Percentiles rank a stretch among this genome's conserved stretches.
These are phyloP conservation scores for Abscondita cerata DNA, from an alignment of 2,888 invertebrate genomes.

Conservation along the genomic window DNA sequence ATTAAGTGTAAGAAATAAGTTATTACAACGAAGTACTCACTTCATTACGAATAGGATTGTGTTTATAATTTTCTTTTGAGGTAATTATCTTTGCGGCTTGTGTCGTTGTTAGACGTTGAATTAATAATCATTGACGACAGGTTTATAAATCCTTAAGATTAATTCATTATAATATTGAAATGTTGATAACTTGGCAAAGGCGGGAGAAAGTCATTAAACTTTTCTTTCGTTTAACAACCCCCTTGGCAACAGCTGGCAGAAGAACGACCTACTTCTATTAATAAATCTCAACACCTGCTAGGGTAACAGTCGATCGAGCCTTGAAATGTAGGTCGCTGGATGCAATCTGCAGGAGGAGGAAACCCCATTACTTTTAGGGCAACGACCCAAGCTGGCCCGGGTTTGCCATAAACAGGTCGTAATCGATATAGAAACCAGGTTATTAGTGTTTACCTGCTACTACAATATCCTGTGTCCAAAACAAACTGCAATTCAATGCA, in stretches of 20 bases:
- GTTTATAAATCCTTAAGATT: no score
- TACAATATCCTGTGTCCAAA: neutral
- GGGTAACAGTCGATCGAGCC: slow-evolving; percentile 54
- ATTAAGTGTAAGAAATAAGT: no score
- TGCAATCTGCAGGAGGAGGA: slow-evolving; percentile 45
- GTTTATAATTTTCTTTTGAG: no score
- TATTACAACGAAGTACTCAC: no score
- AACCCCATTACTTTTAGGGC: slow-evolving; percentile 44
- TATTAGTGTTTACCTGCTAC: slow-evolving; percentile 39
- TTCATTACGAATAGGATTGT: no score
- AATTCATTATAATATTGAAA: no score
- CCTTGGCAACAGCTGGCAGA: slow-evolving; percentile 7
- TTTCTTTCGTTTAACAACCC: neutral
- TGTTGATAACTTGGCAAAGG: neutral
- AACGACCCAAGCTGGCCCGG: slow-evolving; percentile 50
- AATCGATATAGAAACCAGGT: slow-evolving; percentile 42
- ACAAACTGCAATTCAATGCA: no score
- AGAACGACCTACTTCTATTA: slow-evolving; percentile 20
- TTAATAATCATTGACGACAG: no score
- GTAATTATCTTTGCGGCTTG: no score
- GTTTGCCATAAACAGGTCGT: slow-evolving; percentile 41
- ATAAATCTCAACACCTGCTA: slow-evolving; percentile 36
- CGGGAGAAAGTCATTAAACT: slow-evolving; percentile 2
- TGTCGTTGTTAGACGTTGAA: no score
- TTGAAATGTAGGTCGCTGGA: slow-evolving; percentile 56